phyloP scores from a whole-genome alignment of 2,113 vertebrate genomes.

The Lagenorhynchus albirostris region DNA sequence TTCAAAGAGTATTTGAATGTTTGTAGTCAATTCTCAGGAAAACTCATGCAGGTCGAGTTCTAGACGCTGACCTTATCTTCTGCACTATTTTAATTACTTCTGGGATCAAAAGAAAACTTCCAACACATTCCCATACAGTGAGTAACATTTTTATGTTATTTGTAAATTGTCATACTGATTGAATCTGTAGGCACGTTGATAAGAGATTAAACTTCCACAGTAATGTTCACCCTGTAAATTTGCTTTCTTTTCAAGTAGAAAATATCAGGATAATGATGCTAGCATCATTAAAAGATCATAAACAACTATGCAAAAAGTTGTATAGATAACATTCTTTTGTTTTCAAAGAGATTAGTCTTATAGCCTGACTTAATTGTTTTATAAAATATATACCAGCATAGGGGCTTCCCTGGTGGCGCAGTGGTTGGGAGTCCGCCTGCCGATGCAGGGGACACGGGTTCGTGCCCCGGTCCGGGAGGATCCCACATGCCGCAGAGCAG shows the following conservation, averaged over 20 bases:
- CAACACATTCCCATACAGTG: background rate
- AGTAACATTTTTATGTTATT: background rate
- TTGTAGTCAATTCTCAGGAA: slow-evolving; percentile 42
- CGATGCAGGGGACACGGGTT: too few species aligned
- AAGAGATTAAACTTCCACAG: background rate
- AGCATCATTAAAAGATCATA: background rate
- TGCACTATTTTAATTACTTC: slow-evolving; percentile 55
- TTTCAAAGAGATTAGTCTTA: background rate
- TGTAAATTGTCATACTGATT: background rate
- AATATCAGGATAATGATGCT: background rate
- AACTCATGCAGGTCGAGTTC: background rate
- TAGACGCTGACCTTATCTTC: background rate
- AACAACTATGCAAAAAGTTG: background rate
- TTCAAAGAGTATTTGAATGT: slow-evolving; percentile 24
- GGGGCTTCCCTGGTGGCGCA: too few species aligned
- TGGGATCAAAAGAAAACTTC: background rate
- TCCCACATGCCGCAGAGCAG: too few species aligned
- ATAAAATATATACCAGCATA: background rate
- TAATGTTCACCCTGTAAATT: background rate
- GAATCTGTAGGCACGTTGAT: background rate
- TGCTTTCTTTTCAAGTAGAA: slow-evolving; percentile 7
- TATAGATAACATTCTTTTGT: background rate
- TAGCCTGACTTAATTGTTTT: background rate
- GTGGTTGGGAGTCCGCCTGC: too few species aligned
- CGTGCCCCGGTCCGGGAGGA: too few species aligned